Conservation (phyloP, 2,113 vertebrate species). For the Saimiri boliviensis region DNA sequence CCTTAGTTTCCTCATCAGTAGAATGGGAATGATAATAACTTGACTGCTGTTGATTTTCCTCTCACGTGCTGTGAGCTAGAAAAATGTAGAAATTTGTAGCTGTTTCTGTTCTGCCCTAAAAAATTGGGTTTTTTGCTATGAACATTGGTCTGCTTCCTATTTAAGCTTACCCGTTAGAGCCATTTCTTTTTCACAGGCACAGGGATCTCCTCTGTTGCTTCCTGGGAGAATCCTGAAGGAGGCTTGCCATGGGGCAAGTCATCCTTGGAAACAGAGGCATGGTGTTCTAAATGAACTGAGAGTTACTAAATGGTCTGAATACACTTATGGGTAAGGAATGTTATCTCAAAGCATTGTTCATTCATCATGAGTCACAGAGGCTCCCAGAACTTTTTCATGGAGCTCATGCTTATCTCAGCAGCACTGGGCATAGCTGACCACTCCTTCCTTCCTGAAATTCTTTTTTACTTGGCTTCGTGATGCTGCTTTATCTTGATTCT, state of each 20-base stretch:
- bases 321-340: background rate
- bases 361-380: background rate
- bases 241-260: background rate
- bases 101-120: background rate
- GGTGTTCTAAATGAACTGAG: background rate
- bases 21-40: background rate
- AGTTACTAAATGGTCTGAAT: background rate
- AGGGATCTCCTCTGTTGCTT: background rate
- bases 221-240: background rate
- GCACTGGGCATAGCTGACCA: background rate
- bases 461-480: background rate
- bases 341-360: background rate
- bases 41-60: background rate
- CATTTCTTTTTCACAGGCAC: background rate
- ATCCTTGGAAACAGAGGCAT: background rate
- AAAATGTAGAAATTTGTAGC: background rate
- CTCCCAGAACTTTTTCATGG: background rate
- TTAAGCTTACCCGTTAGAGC: background rate
- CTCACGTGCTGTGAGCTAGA: background rate
- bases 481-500: background rate
- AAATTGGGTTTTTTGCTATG: background rate
- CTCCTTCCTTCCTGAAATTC: constrained; percentile 7
- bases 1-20: background rate
- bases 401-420: background rate
- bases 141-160: background rate